Evolutionary conservation across 2,888 invertebrate species (phyloP), one percentile per base, ranked within the genome.

Genomic region (Protodeltote pygarga): DNA sequence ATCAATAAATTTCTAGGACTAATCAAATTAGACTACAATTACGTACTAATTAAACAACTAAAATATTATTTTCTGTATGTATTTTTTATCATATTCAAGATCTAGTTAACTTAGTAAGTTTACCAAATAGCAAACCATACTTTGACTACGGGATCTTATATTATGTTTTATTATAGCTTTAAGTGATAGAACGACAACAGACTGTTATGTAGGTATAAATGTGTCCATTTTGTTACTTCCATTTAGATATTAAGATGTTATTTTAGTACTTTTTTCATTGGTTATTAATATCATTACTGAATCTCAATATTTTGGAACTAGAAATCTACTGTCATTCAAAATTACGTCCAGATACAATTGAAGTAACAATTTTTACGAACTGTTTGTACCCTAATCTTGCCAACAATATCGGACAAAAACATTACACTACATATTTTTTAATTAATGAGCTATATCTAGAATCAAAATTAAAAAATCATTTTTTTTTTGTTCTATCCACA

Each of bases 131-230:
- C 47, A 66, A 51, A 51, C 51, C 50, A 67, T 63, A 54, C 65
- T 70, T 75, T 48, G 59, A 73, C 72, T 78, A 79, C 73, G 74
- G 77, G 78, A 80, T 76, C 64, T 75, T 76, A 68, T 65, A 68
- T 63, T 71, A 67, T 54, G 60, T 73, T 78, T 59, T 66, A 69
- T 69, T 42, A 55, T 83, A 83, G 78, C 77, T 84, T 80, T 84
- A 84, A 79, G 81, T 77, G 71, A 76, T 71, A 74, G 53, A 75
- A 72, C 65, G 47, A 76, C 70, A 72, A 83, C 77, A 81, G 83
- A 84, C 83, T 84, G 83, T 79, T 83, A 79, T 72, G 64, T 80
- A 79, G 73, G 68, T 77, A 75, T 74, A 66, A 58, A 70, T 66
- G 58, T 71, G 71, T 77, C 77, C 67, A 71, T 55, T 65, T 77